These are phyloP conservation scores for Camponotus fellah DNA, from an alignment of 2,888 invertebrate genomes.

Conservation along the genomic window DNA sequence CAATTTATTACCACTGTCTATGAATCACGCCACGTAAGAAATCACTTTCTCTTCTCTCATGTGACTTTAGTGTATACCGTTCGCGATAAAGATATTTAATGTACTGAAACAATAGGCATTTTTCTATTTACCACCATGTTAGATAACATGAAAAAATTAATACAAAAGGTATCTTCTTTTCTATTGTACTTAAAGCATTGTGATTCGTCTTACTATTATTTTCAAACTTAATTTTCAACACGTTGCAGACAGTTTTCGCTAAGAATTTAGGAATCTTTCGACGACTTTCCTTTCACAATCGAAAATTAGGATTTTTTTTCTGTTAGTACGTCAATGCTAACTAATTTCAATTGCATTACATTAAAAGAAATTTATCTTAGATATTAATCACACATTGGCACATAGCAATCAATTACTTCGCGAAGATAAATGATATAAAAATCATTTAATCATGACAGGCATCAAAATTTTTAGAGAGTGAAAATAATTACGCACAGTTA, in stretches of 20 bases:
- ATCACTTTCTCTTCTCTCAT: conserved; percentile 32
- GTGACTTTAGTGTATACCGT: background rate
- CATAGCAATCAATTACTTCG: conserved; percentile 8
- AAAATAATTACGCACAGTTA: background rate
- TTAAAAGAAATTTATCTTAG: background rate
- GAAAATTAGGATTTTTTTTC: conserved; percentile 10
- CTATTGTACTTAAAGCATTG: background rate
- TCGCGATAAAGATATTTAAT: background rate
- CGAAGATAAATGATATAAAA: conserved; percentile 24
- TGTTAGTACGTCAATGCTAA: conserved; percentile 14
- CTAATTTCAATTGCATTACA: conserved; percentile 16
- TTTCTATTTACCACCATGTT: background rate
- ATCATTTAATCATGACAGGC: conserved; percentile 7
- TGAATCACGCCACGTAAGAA: conserved; percentile 9
- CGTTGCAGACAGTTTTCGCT: conserved; percentile 1
- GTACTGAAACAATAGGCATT: background rate
- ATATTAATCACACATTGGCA: conserved; percentile 31
- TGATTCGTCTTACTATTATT: conserved; percentile 1
- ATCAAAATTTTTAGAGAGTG: background rate
- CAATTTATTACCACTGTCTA: background rate
- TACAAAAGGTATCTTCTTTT: background rate
- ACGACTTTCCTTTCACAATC: conserved; percentile 21
- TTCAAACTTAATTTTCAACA: conserved; percentile 10
- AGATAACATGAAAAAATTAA: background rate
- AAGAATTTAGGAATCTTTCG: conserved; percentile 25